A percentile compares a stretch with the other conserved stretches of the same genome.
Evolutionary conservation across 1,140 invertebrate genomes (phyloP).

Genomic region (Pantala flavescens): DNA sequence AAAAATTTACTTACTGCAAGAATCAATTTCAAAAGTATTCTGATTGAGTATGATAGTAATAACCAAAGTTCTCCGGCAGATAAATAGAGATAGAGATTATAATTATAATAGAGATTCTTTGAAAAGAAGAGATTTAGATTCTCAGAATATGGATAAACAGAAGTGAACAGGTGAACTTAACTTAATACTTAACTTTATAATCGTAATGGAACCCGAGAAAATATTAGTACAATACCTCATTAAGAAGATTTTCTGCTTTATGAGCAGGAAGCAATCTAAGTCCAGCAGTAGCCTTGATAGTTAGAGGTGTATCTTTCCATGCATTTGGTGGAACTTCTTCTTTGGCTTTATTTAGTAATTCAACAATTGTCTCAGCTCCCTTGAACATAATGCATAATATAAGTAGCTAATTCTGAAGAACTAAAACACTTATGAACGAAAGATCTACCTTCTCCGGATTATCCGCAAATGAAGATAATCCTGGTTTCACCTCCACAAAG

Average conservation of each 20-base stretch:
- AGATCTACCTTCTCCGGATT: conserved; percentile 55
- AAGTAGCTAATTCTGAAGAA: background rate
- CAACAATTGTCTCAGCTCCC: conserved; percentile 59
- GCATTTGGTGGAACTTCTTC: conserved; percentile 58
- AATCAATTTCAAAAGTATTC: too few species aligned
- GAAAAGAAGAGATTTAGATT: too few species aligned
- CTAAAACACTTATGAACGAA: conserved; percentile 17
- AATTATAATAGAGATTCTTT: too few species aligned
- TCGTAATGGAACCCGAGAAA: background rate
- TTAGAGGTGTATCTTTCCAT: conserved; percentile 63
- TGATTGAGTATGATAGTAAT: too few species aligned
- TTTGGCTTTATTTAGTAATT: conserved; percentile 65
- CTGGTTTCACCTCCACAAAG: conserved; percentile 76
- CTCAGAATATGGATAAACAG: too few species aligned
- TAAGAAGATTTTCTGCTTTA: conserved; percentile 64
- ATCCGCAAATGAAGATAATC: conserved; percentile 75
- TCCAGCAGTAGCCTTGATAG: conserved; percentile 84
- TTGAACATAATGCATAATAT: conserved; percentile 27
- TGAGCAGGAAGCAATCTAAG: conserved; percentile 65
- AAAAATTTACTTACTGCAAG: too few species aligned
- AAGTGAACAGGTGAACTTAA: too few species aligned
- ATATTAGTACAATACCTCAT: conserved; percentile 39
- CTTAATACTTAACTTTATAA: too few species aligned
- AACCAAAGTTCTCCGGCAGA: too few species aligned
- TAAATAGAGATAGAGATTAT: too few species aligned